Percentiles rank a stretch among this genome's conserved stretches.
Conservation (phyloP, 1,140 invertebrate genomes). For the Cydia strobilella region DNA sequence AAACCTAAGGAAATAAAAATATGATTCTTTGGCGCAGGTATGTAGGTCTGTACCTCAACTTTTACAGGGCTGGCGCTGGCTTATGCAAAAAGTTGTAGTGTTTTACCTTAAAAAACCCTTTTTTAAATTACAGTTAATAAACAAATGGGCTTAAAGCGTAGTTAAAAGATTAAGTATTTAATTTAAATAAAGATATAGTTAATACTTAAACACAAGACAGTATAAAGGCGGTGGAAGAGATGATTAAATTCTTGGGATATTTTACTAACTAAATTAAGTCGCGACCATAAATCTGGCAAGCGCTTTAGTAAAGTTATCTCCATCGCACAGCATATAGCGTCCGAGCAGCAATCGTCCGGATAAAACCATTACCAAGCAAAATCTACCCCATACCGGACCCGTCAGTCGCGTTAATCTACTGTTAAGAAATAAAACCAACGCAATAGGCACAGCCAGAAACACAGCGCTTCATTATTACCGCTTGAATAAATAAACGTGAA, state of each 20-base stretch:
- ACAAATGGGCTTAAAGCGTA: too few relatives aligned
- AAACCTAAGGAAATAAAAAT: too few relatives aligned
- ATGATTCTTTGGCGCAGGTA: too few relatives aligned
- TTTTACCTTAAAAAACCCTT: too few relatives aligned
- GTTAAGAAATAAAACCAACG: conserved; percentile 26
- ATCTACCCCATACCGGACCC: conserved; percentile 7
- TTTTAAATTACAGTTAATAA: too few relatives aligned
- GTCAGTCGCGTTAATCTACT: conserved; percentile 17
- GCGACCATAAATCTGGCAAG: conserved; percentile 17
- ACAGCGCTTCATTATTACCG: conserved; percentile 29
- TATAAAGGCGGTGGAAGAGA: background rate
- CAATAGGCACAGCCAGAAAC: conserved; percentile 18
- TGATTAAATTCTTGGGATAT: background rate
- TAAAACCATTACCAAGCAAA: conserved; percentile 19
- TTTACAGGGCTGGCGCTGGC: too few relatives aligned
- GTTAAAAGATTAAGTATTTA: too few relatives aligned
- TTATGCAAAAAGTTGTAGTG: too few relatives aligned
- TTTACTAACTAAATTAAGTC: conserved; percentile 28
- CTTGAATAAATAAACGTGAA: conserved; percentile 31
- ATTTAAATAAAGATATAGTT: too few relatives aligned
- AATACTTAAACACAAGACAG: too few relatives aligned
- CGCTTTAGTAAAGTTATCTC: conserved; percentile 26
- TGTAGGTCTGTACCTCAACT: too few relatives aligned
- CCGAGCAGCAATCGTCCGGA: background rate
- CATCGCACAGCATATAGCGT: conserved; percentile 5